These are phyloP conservation scores for Eristalis arbustorum DNA, from an alignment of 2,888 invertebrate genomes.

Conservation along the genomic window DNA sequence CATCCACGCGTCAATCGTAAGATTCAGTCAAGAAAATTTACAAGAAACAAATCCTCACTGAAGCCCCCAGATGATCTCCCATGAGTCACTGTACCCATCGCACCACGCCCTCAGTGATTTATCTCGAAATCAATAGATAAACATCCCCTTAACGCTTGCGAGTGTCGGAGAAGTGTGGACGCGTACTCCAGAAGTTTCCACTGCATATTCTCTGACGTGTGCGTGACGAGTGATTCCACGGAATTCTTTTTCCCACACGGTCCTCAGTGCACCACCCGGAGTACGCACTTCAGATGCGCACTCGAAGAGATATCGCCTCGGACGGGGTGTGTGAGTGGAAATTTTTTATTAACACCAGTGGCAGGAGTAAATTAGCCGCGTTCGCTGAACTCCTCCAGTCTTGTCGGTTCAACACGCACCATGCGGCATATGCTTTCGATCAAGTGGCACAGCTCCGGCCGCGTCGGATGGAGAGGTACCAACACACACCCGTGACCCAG, in stretches of 20 bases:
- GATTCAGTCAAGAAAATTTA: background rate
- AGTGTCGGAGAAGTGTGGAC: background rate
- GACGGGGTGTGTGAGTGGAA: constrained; percentile 4
- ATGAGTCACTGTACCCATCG: background rate
- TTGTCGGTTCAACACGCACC: constrained; percentile 24
- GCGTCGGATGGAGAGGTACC: background rate
- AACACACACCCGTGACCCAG: constrained; percentile 47
- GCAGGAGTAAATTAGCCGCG: constrained; percentile 23
- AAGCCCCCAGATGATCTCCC: background rate
- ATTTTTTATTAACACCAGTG: constrained; percentile 57
- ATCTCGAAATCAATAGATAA: constrained; percentile 44
- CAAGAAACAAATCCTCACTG: too few relatives aligned
- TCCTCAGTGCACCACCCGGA: background rate
- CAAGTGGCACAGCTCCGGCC: constrained; percentile 3
- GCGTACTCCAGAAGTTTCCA: constrained; percentile 14
- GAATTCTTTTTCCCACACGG: constrained; percentile 32
- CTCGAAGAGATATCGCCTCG: constrained; percentile 7
- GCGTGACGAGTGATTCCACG: constrained; percentile 4
- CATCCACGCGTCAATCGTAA: too few relatives aligned
- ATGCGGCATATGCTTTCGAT: constrained; percentile 55
- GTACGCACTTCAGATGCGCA: constrained; percentile 19
- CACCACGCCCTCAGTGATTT: constrained; percentile 1
- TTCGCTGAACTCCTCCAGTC: constrained; percentile 17
- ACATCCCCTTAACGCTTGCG: constrained; percentile 18
- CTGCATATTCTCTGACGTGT: constrained; percentile 50